Base-by-base conservation (phyloP, 2,113 vertebrate species). In the Geococcyx californianus region DNA sequence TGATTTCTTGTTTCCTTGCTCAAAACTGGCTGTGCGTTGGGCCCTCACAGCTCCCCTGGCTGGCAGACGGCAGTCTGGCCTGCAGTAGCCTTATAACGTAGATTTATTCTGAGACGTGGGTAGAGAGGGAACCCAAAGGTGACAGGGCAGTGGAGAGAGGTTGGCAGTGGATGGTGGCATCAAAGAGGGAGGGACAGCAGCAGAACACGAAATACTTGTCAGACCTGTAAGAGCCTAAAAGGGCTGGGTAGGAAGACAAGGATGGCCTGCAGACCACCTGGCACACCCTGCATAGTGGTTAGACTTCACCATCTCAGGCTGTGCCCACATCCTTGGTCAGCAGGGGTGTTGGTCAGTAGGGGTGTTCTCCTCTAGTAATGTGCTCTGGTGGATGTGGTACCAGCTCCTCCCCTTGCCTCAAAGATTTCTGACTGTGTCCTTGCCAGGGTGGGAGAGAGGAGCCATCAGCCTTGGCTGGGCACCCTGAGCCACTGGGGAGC, bases 261-360 rank as follows among this genome's bases (percentile, higher is more conserved):
- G 79, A 25, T 77, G 79, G 72, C 74, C 83, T 93, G 82, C 81
- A 95, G 94, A 80, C 94, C 92, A 85, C 77, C 58, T 72, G 94
- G 87, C 89, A 84, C 87, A 79, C 73, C 88, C 93, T 85, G 56
- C 72, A 76, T 38, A 16, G 49, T 36, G 69, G 64, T 21, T 60
- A 1, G 31, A 42, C 33, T 78, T 86, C 80, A 85, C 85, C 79
- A 91, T 18, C 20, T 8, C 24, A 36, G 67, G 45, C 82, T 80
- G 76, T 26, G 92, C 55, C 95, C 95, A 94, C 94, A 86, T 95
- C 93, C 93, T n/a, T 3, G 21, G 33, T 42, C 63, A 49, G 79
- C 40, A 90, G 84, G 75, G 87, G 24, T 54, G 4, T 90, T 3
- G 21, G 33, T 42, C 63, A 49, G 79, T 44, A 90, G 84, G 75